These are phyloP conservation scores for Eremophila alpestris DNA, from an alignment of 2,797 vertebrate genomes.

Conservation along the genomic window DNA sequence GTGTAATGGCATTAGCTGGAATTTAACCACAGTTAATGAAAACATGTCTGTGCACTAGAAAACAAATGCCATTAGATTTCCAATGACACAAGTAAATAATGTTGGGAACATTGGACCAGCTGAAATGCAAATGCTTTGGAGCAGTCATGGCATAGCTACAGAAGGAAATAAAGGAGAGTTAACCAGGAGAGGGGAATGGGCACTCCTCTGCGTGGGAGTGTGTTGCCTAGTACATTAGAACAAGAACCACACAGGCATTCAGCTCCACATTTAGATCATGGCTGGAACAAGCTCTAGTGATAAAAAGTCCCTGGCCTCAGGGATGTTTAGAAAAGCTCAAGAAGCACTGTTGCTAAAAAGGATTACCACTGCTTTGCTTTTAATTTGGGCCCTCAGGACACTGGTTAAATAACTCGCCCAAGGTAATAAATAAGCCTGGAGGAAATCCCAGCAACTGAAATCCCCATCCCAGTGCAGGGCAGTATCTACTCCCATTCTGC, in stretches of 20 bases:
- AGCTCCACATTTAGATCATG: not conserved
- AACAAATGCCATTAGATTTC: not conserved
- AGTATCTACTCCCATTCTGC: rapidly evolving
- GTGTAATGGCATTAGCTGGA: not conserved
- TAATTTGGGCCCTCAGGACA: not conserved
- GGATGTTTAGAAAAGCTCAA: not conserved
- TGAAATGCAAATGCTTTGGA: not conserved
- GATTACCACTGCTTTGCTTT: not conserved
- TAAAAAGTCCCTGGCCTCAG: not conserved
- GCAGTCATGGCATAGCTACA: not conserved
- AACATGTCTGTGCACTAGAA: not conserved
- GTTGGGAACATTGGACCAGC: not conserved
- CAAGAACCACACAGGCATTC: not conserved
- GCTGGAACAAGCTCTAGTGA: not conserved
- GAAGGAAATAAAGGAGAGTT: not conserved
- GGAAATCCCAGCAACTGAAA: not conserved
- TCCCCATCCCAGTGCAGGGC: not conserved
- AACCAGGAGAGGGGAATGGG: not conserved
- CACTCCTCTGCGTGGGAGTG: not conserved
- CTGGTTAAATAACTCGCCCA: not conserved
- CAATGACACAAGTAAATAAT: not conserved
- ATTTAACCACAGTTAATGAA: not conserved
- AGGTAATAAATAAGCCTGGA: not conserved
- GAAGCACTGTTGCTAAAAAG: not conserved
- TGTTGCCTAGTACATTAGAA: not conserved